Conservation (phyloP, 2,797 vertebrate genomes). For the Mormyrops boulengeri region DNA sequence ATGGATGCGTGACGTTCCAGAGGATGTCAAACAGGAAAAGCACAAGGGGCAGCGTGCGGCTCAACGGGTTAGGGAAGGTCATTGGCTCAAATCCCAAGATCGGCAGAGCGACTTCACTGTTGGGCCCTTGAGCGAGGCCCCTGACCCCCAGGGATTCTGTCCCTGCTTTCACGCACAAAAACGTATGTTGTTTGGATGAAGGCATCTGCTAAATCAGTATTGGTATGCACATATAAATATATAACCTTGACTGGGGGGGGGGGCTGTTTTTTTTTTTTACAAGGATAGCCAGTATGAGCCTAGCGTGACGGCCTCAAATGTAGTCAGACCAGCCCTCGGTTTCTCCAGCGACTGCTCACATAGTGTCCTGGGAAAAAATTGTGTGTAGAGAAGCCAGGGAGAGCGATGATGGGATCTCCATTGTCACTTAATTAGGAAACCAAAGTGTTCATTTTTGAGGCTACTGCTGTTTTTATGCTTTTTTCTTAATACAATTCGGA, state of each 20-base stretch:
- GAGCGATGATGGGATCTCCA: neutral
- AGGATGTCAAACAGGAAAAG: neutral
- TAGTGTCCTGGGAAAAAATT: neutral
- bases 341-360: neutral
- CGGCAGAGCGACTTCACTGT: neutral
- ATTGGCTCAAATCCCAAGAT: neutral
- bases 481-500: neutral
- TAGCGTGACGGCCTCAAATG: neutral
- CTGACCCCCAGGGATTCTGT: neutral
- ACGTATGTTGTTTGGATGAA: neutral
- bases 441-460: constrained; percentile 1
- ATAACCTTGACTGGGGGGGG: neutral
- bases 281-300: neutral
- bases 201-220: neutral
- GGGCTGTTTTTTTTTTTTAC: neutral
- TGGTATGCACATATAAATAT: neutral
- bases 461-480: neutral
- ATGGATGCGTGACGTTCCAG: neutral
- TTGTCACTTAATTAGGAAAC: neutral
- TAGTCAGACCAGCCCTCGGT: neutral
- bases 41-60: neutral
- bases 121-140: neutral
- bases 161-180: neutral
- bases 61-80: neutral
- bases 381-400: neutral